Conservation (phyloP, 2,797 vertebrate species). For the Microctenopoma stevenorrisi region DNA sequence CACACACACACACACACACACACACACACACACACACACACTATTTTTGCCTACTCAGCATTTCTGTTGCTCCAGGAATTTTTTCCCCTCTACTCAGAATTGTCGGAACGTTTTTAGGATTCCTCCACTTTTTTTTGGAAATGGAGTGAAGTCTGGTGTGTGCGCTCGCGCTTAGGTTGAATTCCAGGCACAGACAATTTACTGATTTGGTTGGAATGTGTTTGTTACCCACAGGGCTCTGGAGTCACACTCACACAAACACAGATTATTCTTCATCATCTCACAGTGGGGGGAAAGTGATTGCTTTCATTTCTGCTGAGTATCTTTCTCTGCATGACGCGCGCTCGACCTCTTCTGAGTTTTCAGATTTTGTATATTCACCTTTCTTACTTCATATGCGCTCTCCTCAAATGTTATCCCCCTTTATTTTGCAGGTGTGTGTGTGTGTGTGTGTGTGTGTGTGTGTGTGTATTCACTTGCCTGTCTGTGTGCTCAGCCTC, state of each 20-base stretch:
- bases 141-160: slow-evolving; percentile 44
- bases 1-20: too few species aligned
- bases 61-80: slow-evolving; percentile 64
- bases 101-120: slow-evolving; percentile 74
- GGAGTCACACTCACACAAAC: slow-evolving; percentile 50
- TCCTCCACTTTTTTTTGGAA: slow-evolving; percentile 64
- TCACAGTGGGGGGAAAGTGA: slow-evolving; percentile 36
- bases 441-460: too few species aligned
- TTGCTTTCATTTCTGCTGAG: slow-evolving; percentile 42
- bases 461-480: not conserved
- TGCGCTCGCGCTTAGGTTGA: slow-evolving; percentile 36
- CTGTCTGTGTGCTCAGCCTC: not conserved
- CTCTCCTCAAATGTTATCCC: not conserved
- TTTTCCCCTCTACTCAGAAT: slow-evolving; percentile 37
- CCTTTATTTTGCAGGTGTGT: not conserved
- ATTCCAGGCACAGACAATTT: slow-evolving; percentile 76
- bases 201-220: slow-evolving; percentile 81
- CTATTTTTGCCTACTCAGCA: slow-evolving; percentile 42
- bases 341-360: slow-evolving; percentile 41
- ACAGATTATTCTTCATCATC: slow-evolving; percentile 43
- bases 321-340: slow-evolving; percentile 13
- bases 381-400: not conserved
- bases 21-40: not conserved
- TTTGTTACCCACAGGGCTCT: slow-evolving; percentile 75
- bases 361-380: not conserved